These are phyloP conservation scores for Pogonophryne albipinna DNA, from an alignment of 2,797 vertebrate species.

Conservation along the genomic window DNA sequence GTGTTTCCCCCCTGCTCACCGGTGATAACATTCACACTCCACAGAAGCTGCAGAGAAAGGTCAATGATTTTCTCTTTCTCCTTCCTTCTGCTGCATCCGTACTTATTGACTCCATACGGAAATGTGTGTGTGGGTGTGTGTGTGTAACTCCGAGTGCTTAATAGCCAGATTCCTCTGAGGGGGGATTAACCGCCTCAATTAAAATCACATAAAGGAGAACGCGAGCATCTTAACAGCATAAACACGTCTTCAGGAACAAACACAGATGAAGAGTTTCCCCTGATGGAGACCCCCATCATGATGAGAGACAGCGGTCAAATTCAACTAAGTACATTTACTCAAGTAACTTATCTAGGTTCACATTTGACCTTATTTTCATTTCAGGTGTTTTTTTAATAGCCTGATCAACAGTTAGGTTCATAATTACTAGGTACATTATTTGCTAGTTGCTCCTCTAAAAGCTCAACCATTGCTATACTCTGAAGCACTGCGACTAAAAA, in stretches of 20 bases:
- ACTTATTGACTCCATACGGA: constrained; percentile 36
- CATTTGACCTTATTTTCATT: too few species aligned
- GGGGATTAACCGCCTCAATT: constrained; percentile 72
- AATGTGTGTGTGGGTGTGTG: constrained; percentile 35
- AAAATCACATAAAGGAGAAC: constrained; percentile 73
- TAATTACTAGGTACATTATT: too few species aligned
- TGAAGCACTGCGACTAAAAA: too few species aligned
- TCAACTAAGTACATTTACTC: too few species aligned
- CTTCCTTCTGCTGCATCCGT: constrained; percentile 18
- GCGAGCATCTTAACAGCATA: constrained; percentile 51
- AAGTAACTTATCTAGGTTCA: too few species aligned
- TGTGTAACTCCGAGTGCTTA: constrained; percentile 51
- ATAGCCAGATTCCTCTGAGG: constrained; percentile 60
- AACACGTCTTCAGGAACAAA: constrained; percentile 67
- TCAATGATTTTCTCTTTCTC: constrained; percentile 34
- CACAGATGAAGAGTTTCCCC: constrained; percentile 57
- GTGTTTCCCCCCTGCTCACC: constrained; percentile 60
- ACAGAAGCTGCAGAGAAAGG: constrained; percentile 55
- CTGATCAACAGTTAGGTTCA: too few species aligned
- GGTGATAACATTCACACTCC: constrained; percentile 74
- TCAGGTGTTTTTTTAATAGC: too few species aligned
- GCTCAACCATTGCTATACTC: too few species aligned
- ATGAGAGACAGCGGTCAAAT: constrained; percentile 30
- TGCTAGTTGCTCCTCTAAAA: too few species aligned
- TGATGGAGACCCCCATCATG: constrained; percentile 45